Conservation (phyloP, 53 echinoderm and acorn worm genomes). For the Echinarachnius parma region DNA sequence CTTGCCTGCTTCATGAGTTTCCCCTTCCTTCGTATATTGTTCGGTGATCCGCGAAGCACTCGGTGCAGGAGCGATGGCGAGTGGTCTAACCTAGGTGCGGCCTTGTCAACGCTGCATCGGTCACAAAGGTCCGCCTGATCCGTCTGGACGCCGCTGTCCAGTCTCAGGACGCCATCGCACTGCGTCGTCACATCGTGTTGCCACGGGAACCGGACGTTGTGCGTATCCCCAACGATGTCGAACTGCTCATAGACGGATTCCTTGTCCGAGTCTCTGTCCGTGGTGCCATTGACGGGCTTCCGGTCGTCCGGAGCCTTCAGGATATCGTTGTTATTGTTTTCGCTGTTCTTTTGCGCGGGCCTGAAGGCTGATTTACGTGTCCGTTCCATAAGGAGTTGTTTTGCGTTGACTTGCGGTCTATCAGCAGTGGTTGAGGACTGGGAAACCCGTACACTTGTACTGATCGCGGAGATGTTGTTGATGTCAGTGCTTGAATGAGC, state of each 20-base stretch:
- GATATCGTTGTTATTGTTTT: too few relatives aligned
- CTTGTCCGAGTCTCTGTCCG: slow-evolving; percentile 51
- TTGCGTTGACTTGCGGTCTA: too few relatives aligned
- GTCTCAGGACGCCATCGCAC: slow-evolving; percentile 48
- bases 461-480: too few relatives aligned
- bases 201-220: slow-evolving; percentile 64
- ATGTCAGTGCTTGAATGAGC: too few relatives aligned
- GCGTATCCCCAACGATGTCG: slow-evolving; percentile 68
- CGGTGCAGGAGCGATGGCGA: slow-evolving; percentile 17
- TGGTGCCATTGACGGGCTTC: too few relatives aligned
- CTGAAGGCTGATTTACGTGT: too few relatives aligned
- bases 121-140: slow-evolving; percentile 37
- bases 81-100: not conserved
- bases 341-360: too few relatives aligned
- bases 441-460: too few relatives aligned
- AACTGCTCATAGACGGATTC: slow-evolving; percentile 51
- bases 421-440: too few relatives aligned
- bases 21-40: slow-evolving; percentile 5
- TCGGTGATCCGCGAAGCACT: slow-evolving; percentile 16
- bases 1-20: slow-evolving; percentile 11
- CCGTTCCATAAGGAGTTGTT: too few relatives aligned
- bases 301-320: too few relatives aligned
- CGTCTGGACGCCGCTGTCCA: slow-evolving; percentile 52
- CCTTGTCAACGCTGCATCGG: slow-evolving; percentile 19
- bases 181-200: slow-evolving; percentile 72